phyloP scores from a whole-genome alignment of 2,113 vertebrate species.

The Tachycineta bicolor region DNA sequence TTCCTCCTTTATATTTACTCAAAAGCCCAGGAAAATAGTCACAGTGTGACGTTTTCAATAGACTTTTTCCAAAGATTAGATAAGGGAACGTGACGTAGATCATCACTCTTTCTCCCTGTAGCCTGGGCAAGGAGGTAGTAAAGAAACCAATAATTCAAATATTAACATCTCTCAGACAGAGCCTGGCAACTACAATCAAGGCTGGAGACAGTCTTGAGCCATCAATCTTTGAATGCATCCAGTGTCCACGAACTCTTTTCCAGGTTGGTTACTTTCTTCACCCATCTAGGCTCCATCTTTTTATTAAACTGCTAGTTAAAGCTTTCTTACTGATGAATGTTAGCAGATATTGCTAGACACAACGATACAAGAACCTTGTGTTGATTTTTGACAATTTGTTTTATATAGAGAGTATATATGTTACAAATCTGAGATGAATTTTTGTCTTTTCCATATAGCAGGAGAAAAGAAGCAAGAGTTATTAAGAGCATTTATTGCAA shows the following conservation, averaged over 20 bases:
- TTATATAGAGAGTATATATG: not conserved
- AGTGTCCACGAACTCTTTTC: not conserved
- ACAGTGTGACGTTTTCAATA: not conserved
- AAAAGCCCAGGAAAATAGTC: not conserved
- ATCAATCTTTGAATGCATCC: not conserved
- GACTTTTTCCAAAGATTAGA: not conserved
- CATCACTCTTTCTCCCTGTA: not conserved
- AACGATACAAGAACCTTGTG: not conserved
- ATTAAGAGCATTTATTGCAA: conserved; percentile 53
- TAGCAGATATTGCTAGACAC: not conserved
- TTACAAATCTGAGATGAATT: conserved; percentile 44
- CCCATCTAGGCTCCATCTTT: not conserved
- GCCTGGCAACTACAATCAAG: not conserved
- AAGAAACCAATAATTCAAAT: not conserved
- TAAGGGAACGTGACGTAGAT: not conserved
- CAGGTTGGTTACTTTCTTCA: not conserved
- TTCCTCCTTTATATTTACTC: not conserved
- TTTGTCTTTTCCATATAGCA: not conserved
- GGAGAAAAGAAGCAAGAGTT: conserved; percentile 18
- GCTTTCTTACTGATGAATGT: not conserved
- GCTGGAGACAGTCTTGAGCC: not conserved
- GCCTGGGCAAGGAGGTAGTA: not conserved
- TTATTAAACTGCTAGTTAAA: not conserved
- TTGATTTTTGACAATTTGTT: not conserved
- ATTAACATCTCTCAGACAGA: not conserved